These are phyloP conservation scores for Flabesymbios commensalis DNA, from an alignment of 2,888 invertebrate genomes.

Conservation along the genomic window DNA sequence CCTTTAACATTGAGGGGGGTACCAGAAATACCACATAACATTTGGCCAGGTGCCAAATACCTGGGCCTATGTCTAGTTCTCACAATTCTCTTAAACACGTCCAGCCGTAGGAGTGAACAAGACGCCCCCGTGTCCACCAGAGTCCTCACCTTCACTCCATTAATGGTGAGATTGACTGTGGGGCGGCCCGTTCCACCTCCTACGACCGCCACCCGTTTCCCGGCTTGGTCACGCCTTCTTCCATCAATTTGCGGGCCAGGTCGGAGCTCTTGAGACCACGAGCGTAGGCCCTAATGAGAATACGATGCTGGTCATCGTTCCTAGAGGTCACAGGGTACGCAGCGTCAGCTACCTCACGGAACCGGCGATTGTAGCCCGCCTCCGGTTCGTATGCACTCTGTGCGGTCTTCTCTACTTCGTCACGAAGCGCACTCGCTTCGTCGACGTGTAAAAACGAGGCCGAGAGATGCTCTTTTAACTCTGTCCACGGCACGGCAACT, in stretches of 20 bases:
- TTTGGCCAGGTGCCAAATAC: background rate
- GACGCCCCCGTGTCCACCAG: conserved; percentile 10
- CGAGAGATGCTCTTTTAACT: background rate
- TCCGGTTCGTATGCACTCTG: conserved; percentile 1
- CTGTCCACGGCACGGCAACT: conserved; percentile 2
- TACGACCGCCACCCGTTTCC: background rate
- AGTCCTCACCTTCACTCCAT: background rate
- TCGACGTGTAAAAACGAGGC: conserved; percentile 1
- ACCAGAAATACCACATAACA: background rate
- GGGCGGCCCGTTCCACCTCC: background rate
- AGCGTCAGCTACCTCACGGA: conserved; percentile 5
- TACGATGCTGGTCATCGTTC: conserved; percentile 5
- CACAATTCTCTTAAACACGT: background rate
- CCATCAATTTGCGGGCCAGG: background rate
- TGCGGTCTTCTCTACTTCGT: background rate
- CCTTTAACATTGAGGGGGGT: background rate
- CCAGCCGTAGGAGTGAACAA: conserved; percentile 1
- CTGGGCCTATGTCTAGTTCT: background rate
- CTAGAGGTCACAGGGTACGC: conserved; percentile 4
- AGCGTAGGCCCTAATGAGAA: conserved; percentile 6
- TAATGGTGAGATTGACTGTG: background rate
- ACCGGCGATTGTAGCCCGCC: background rate
- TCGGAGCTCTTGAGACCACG: background rate
- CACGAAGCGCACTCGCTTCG: conserved; percentile 1
- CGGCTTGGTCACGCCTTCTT: background rate